Evolutionary conservation across 2,888 invertebrate genomes (phyloP), one percentile per base, ranked within the genome.

Genomic region (Aphidius colemani): DNA sequence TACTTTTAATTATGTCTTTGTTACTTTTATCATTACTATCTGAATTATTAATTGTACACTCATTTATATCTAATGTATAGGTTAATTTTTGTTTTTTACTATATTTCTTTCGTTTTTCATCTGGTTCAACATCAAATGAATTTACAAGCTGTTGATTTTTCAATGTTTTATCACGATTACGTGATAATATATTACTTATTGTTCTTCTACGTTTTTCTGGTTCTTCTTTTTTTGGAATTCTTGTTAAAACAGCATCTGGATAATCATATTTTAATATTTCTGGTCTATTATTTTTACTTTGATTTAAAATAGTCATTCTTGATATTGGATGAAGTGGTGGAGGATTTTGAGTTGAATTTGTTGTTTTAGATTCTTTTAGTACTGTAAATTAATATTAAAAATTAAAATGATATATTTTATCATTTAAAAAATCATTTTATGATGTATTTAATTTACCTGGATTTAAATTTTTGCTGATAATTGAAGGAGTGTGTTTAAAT

Each of bases 261-360:
- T 82, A 81, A 61, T 82, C 82, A 9, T 79, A 79, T 69, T 82
- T 81, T 67, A 82, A 81, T 64, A 80, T 77, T 39, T 82, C 81
- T 7, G 72, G 59, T 41, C 69, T 59, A 69, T 73, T 79, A 39
- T 70, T 72, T 67, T 78, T 80, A 44, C 69, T 73, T n/a, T 73
- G 72, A 58, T 69, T 75, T 53, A 81, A 56, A 48, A 80, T 67
- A 65, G 75, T 77, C 77, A 81, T 81, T 70, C 82, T 82, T 11
- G 80, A 74, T 59, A 83, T 79, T 8, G 82, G 82, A 67, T 83
- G 82, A 53, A 82, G 68, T 1, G 82, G 82, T 7, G 82, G 82
- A 50, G 81, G 81, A 70, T 80, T 77, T 4, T 75, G 71, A 13
- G 80, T 65, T 10, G 80, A 75, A 70, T 81, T 81, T 39, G 79